Percentiles rank a stretch among this genome's conserved stretches.
These are phyloP conservation scores for Lysandra coridon DNA, from an alignment of 2,888 invertebrate genomes.

Conservation along the genomic window DNA sequence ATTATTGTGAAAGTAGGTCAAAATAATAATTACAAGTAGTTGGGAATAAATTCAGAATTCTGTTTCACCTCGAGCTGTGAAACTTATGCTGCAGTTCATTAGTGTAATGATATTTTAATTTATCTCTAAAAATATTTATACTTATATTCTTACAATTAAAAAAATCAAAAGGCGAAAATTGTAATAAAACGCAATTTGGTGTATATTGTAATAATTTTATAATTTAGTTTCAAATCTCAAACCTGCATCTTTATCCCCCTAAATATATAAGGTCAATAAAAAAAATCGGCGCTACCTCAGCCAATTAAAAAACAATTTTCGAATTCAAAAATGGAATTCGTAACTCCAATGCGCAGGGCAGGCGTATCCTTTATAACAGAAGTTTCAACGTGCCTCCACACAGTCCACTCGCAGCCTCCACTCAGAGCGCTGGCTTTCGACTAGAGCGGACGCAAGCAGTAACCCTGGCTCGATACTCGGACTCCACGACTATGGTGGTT, in stretches of 20 bases:
- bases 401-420: slow-evolving; percentile 42
- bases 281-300: neutral
- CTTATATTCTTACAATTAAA: no score
- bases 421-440: slow-evolving; percentile 42
- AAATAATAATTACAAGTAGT: slow-evolving; percentile 19
- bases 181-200: neutral
- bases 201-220: neutral
- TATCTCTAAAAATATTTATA: neutral
- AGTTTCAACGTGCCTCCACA: slow-evolving; percentile 33
- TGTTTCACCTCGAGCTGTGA: neutral
- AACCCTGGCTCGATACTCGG: slow-evolving; percentile 55
- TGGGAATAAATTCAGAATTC: slow-evolving; percentile 15
- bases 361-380: slow-evolving; percentile 24
- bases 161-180: no score
- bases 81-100: neutral
- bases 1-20: slow-evolving; percentile 18
- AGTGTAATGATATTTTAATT: slow-evolving; percentile 12
- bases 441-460: slow-evolving; percentile 45
- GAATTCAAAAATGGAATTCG: slow-evolving; percentile 8
- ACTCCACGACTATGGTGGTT: slow-evolving; percentile 57
- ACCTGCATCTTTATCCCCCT: neutral
- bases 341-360: slow-evolving; percentile 22
- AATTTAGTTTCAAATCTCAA: neutral
- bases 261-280: neutral
- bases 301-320: neutral